Percentiles rank a stretch among this genome's conserved stretches.
Evolutionary conservation across 2,797 vertebrate genomes (phyloP).

Genomic region (Phoxinus dragarum): DNA sequence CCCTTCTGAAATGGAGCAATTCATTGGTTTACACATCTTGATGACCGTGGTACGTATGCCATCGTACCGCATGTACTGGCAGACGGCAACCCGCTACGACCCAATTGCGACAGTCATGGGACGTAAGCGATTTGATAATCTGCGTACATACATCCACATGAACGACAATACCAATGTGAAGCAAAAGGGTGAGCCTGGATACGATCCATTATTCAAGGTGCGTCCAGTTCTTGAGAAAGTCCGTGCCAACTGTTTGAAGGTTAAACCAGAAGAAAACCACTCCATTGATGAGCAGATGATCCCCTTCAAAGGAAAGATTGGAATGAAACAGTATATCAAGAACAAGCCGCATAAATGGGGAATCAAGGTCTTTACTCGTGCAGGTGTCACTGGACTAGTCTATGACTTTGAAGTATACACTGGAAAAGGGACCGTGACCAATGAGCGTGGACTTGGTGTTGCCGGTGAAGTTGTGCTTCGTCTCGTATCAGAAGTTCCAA

Average conservation of each 20-base stretch:
- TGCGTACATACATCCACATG: constrained; percentile 43
- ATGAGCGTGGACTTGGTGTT: constrained; percentile 25
- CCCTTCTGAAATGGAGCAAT: too few species aligned
- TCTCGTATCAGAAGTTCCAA: constrained; percentile 42
- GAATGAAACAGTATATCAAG: constrained; percentile 47
- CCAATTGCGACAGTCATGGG: neutral
- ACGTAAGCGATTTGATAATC: neutral
- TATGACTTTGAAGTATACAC: constrained; percentile 46
- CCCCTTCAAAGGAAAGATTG: constrained; percentile 35
- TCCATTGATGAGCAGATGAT: constrained; percentile 25
- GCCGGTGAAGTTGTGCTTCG: constrained; percentile 38
- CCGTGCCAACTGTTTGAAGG: neutral
- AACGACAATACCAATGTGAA: constrained; percentile 51
- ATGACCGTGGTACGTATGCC: too few species aligned
- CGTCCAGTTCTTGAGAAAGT: constrained; percentile 18
- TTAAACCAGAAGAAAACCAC: constrained; percentile 19
- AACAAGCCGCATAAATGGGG: constrained; percentile 45
- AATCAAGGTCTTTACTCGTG: constrained; percentile 33
- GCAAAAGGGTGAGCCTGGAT: constrained; percentile 48
- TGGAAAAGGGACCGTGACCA: constrained; percentile 44
- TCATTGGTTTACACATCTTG: too few species aligned
- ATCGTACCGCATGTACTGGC: too few species aligned
- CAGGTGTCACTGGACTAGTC: constrained; percentile 40
- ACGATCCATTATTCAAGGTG: constrained; percentile 49
- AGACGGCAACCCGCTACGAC: neutral